Base-by-base conservation (phyloP, 2,113 vertebrate species). In the Patagioenas fasciata region DNA sequence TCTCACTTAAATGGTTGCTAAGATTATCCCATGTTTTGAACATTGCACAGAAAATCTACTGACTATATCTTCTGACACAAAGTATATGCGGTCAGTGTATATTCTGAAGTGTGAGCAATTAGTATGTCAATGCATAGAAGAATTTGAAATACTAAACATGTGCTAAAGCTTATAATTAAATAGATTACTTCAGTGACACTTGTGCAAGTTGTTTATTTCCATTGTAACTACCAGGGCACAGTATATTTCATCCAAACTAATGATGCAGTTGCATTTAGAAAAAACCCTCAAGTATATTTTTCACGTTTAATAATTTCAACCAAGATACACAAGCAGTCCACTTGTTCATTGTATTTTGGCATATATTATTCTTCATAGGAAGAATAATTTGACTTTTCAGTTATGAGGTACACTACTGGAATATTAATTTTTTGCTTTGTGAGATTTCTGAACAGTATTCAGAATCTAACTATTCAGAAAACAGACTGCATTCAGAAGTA, bases 81-180 rank as follows among this genome's bases (percentile, higher is more conserved):
- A 80, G 29, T 56, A 20, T 78, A 78, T 94, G 92, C 88, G 88
- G 54, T 80, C 67, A 86, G 36, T 80, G 56, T 88, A 40, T 84
- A 65, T 74, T 93, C 69, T 81, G 47, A 90, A 89, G 72, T 72
- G 28, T 64, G 69, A 84, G 65, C 65, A 93, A 93, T 93, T 91
- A 93, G 28, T 50, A 24, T 40, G 70, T 79, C 85, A 91, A 34
- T 34, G 72, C 57, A 75, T 9, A 78, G 64, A 82, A 90, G 79
- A 86, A 73, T 88, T 48, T 91, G 67, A 93, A 96, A 74, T 61
- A 71, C 28, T 86, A 74, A 95, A 79, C 88, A 31, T 4, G 5
- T 48, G 26, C 53, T 79, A 48, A 67, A 91, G 60, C 36, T 87
- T 54, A 78, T 71, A 1, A 96, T 94, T 91, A 96, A 91, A 67